A percentile compares a stretch with the other conserved stretches of the same genome.
Evolutionary conservation across 2,888 invertebrate species (phyloP).

Genomic region (Hydraecia micacea): DNA sequence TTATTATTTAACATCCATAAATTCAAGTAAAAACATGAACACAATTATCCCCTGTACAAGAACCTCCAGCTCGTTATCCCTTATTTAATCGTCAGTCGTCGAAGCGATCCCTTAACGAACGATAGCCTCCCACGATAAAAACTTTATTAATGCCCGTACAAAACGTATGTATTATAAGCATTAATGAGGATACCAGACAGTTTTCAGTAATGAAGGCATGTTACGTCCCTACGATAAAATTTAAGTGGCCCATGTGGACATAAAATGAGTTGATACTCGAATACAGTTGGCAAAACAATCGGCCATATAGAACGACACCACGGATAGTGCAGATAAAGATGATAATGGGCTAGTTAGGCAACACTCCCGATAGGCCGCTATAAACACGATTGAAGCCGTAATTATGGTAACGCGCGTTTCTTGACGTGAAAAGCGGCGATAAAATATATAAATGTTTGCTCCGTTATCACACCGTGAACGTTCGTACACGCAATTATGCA

Average conservation of each 20-base stretch:
- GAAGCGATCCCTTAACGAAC: slow-evolving; percentile 53
- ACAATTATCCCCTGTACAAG: slow-evolving; percentile 31
- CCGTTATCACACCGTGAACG: slow-evolving; percentile 54
- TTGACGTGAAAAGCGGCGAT: slow-evolving; percentile 54
- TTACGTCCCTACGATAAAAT: slow-evolving; percentile 75
- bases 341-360: slow-evolving; percentile 37
- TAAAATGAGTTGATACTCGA: slow-evolving; percentile 66
- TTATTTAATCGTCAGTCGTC: slow-evolving; percentile 53
- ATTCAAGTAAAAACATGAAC: slow-evolving; percentile 27
- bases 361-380: slow-evolving; percentile 35
- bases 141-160: slow-evolving; percentile 62
- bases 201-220: slow-evolving; percentile 76
- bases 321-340: slow-evolving; percentile 58
- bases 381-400: slow-evolving; percentile 51
- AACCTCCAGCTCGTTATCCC: slow-evolving; percentile 35
- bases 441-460: slow-evolving; percentile 60
- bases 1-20: slow-evolving; percentile 29
- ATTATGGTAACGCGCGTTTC: slow-evolving; percentile 56
- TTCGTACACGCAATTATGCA: slow-evolving; percentile 62
- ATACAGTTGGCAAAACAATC: slow-evolving; percentile 59
- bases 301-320: slow-evolving; percentile 43
- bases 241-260: slow-evolving; percentile 73
- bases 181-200: slow-evolving; percentile 68
- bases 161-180: slow-evolving; percentile 62
- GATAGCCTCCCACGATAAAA: slow-evolving; percentile 58